Evolutionary conservation across 2,888 invertebrate species (phyloP).

Genomic region (Patella depressa): DNA sequence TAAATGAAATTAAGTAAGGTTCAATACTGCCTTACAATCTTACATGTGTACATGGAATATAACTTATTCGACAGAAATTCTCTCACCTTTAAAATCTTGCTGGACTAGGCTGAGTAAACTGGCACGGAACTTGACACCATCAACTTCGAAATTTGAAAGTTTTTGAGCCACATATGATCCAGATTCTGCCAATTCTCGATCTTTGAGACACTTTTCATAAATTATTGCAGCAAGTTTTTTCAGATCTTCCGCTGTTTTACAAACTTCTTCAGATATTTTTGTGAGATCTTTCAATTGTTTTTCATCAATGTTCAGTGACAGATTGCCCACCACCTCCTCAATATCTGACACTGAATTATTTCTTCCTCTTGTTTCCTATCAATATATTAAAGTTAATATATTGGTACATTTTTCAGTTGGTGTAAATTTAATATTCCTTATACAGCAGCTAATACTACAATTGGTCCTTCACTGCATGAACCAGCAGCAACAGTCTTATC

Average conservation of each 20-base stretch:
- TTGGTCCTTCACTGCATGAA: no score
- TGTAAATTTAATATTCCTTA: background rate
- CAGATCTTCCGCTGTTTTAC: constrained; percentile 35
- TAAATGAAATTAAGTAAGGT: no score
- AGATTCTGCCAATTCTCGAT: constrained; percentile 53
- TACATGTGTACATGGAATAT: no score
- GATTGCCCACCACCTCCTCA: constrained; percentile 35
- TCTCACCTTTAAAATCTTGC: constrained; percentile 60
- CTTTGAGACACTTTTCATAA: constrained; percentile 49
- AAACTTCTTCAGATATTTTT: constrained; percentile 37
- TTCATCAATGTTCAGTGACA: constrained; percentile 44
- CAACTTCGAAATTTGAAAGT: constrained; percentile 49
- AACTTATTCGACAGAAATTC: background rate
- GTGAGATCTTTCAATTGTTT: constrained; percentile 43
- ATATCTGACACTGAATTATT: constrained; percentile 33
- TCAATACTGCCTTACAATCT: no score
- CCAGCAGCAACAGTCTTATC: no score
- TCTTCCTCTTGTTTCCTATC: constrained; percentile 19
- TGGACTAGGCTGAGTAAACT: constrained; percentile 54
- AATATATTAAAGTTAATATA: background rate
- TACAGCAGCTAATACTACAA: background rate
- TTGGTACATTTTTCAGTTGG: no score
- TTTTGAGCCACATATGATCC: constrained; percentile 57
- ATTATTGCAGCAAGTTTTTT: constrained; percentile 42
- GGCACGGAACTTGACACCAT: constrained; percentile 54